phyloP scores from a whole-genome alignment of 2,113 vertebrate species.

The Azemiops feae region DNA sequence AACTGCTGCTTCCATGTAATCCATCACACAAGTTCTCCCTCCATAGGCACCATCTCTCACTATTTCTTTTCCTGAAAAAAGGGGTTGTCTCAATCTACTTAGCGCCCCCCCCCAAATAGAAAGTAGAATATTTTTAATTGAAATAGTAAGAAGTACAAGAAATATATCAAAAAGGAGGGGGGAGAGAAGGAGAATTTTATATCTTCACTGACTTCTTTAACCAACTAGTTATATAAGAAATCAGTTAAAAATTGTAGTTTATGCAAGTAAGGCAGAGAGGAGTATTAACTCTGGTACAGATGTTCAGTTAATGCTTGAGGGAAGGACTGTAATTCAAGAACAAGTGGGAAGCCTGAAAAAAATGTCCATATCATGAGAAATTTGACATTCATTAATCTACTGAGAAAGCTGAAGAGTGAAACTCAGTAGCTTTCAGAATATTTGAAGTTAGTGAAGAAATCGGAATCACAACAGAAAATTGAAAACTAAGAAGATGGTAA shows the following conservation, averaged over 20 bases:
- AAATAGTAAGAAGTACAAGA: neutral
- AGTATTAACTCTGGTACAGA: neutral
- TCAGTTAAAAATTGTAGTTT: neutral
- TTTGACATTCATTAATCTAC: neutral
- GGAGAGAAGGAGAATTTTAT: neutral
- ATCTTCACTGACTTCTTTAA: neutral
- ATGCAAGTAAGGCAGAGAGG: neutral
- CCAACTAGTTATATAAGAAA: neutral
- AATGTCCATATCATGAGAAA: neutral
- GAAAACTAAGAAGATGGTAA: neutral
- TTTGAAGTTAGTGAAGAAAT: neutral
- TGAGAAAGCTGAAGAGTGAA: neutral
- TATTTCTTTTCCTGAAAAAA: no score
- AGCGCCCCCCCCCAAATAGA: no score
- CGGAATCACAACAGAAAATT: neutral
- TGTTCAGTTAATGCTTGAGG: neutral
- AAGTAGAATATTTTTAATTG: no score
- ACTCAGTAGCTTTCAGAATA: neutral
- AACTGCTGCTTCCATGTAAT: no score
- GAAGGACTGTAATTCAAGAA: neutral
- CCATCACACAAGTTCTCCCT: no score
- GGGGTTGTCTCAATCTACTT: no score
- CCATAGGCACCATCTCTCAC: no score
- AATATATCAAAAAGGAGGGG: neutral
- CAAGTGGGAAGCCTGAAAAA: neutral